phyloP scores from a whole-genome alignment of 2,113 vertebrate species.

The Podarcis muralis region DNA sequence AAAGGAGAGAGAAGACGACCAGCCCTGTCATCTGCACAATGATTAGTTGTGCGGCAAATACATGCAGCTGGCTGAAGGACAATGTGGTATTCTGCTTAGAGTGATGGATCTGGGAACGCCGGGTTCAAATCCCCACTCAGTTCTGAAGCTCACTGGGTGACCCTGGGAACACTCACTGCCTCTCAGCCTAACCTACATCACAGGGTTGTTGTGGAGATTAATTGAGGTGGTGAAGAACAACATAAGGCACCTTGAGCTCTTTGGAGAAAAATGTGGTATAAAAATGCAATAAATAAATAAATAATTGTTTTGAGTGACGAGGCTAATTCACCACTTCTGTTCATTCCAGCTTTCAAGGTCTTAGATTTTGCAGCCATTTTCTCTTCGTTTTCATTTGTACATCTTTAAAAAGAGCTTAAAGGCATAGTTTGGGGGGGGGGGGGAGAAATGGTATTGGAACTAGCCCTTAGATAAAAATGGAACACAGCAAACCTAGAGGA shows the following conservation, averaged over 20 bases:
- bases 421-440: not conserved
- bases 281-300: no score
- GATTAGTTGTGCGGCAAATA: not conserved
- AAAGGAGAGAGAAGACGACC: not conserved
- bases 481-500: not conserved
- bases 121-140: no score
- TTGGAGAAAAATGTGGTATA: no score
- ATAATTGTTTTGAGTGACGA: no score
- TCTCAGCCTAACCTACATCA: no score
- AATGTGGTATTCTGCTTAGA: no score
- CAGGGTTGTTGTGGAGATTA: no score
- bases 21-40: not conserved
- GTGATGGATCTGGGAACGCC: no score
- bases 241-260: no score
- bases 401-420: not conserved
- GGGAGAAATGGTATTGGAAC: not conserved
- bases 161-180: no score
- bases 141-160: no score
- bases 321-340: not conserved
- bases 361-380: not conserved
- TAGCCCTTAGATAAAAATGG: conserved; percentile 2
- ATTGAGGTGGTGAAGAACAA: no score
- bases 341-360: not conserved
- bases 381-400: not conserved
- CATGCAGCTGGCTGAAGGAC: not conserved